Percentiles rank a stretch among this genome's conserved stretches.
Evolutionary conservation across 2,113 vertebrate genomes (phyloP).

Genomic region (Puffinus mauretanicus): DNA sequence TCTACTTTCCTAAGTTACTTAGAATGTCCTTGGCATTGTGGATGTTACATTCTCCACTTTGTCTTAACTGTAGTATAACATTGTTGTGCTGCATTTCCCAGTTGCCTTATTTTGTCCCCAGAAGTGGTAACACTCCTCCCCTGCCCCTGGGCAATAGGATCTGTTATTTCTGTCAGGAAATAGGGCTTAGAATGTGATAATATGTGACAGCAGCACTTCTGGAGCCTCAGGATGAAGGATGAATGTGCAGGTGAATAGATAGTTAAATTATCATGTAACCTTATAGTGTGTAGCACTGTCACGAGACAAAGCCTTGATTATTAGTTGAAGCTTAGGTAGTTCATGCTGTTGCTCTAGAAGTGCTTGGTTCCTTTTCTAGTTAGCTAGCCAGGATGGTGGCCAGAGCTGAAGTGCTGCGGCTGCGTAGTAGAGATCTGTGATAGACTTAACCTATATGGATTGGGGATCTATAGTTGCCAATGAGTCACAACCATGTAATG

Average conservation of each 20-base stretch:
- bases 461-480: neutral
- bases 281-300: neutral
- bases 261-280: neutral
- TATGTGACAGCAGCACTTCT: neutral
- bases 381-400: neutral
- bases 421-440: neutral
- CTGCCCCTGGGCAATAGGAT: neutral
- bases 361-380: neutral
- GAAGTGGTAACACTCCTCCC: neutral
- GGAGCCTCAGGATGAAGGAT: neutral
- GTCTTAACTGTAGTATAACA: rapidly evolving
- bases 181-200: neutral
- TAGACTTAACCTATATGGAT: neutral
- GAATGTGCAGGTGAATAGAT: neutral
- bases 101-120: neutral
- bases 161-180: neutral
- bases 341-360: neutral
- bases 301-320: neutral
- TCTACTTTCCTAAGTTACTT: neutral
- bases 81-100: neutral
- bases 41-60: neutral
- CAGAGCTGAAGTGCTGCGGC: neutral
- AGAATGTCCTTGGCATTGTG: rapidly evolving
- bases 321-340: neutral
- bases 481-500: neutral